Percentiles rank a stretch among this genome's conserved stretches.
These are phyloP conservation scores for Trochalopteron elliotii DNA, from an alignment of 2,113 vertebrate species.

Conservation along the genomic window DNA sequence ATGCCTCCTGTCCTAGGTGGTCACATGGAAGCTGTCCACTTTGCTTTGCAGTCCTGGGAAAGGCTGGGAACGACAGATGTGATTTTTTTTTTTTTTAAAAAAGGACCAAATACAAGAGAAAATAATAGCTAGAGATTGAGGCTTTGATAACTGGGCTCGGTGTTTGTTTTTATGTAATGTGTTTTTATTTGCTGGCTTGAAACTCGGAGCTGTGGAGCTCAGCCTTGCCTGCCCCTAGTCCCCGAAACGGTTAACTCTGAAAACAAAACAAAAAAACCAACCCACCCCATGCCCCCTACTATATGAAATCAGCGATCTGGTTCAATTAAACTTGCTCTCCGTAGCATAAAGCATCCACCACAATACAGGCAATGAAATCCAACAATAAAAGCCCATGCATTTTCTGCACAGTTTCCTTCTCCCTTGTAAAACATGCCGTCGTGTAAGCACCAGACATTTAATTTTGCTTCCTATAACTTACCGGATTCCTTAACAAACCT, in stretches of 20 bases:
- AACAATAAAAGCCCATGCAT: constrained; percentile 53
- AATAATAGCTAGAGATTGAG: constrained; percentile 34
- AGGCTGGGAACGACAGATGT: constrained; percentile 16
- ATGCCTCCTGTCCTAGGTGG: constrained; percentile 40
- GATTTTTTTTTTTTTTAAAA: too few species aligned
- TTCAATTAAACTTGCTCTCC: constrained; percentile 61
- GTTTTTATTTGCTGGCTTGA: constrained; percentile 34
- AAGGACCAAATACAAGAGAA: constrained; percentile 19
- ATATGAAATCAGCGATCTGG: constrained; percentile 54
- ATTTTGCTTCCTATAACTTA: constrained; percentile 52
- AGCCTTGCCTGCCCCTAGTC: background rate
- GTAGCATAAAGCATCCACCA: constrained; percentile 59
- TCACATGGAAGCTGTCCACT: background rate
- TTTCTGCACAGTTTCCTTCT: constrained; percentile 54
- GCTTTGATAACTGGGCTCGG: constrained; percentile 22
- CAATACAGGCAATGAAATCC: constrained; percentile 50
- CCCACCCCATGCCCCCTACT: background rate
- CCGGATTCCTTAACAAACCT: constrained; percentile 61
- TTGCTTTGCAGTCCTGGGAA: constrained; percentile 19
- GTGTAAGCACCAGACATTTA: constrained; percentile 55
- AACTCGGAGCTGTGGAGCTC: background rate
- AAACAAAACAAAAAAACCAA: background rate
- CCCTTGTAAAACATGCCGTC: constrained; percentile 60
- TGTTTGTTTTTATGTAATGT: constrained; percentile 26
- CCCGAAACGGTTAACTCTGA: constrained; percentile 44